Conservation (phyloP, 2,888 invertebrate genomes). For the Drosophila neonasuta region DNA sequence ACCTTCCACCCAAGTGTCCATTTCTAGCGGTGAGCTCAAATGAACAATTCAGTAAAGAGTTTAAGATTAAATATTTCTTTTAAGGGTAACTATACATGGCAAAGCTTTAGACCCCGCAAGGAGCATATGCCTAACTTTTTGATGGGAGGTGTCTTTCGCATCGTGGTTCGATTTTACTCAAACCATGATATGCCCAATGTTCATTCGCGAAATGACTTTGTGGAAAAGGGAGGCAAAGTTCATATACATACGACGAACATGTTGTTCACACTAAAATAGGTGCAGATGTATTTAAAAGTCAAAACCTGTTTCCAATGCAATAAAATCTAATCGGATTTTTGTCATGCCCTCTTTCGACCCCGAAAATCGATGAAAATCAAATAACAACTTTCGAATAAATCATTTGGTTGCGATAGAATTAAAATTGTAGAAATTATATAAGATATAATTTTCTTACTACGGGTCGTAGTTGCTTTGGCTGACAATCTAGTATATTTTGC, state of each 20-base stretch:
- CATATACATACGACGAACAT: neutral
- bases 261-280: slow-evolving; percentile 1
- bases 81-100: slow-evolving; percentile 14
- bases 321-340: no score
- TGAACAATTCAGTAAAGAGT: neutral
- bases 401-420: no score
- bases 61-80: neutral
- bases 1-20: slow-evolving; percentile 16
- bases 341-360: no score
- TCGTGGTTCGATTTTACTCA: neutral
- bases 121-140: neutral
- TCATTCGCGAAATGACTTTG: neutral
- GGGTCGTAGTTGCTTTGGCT: no score
- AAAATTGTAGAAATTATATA: no score
- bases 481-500: no score
- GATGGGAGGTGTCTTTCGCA: neutral
- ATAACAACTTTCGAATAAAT: no score
- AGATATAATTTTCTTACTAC: no score
- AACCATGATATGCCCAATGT: neutral
- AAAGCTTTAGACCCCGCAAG: neutral
- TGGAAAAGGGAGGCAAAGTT: neutral
- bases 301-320: no score
- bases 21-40: neutral
- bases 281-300: neutral
- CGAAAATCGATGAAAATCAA: no score